Conservation (phyloP, 2,797 vertebrate species). For the Pelodytes ibericus region DNA sequence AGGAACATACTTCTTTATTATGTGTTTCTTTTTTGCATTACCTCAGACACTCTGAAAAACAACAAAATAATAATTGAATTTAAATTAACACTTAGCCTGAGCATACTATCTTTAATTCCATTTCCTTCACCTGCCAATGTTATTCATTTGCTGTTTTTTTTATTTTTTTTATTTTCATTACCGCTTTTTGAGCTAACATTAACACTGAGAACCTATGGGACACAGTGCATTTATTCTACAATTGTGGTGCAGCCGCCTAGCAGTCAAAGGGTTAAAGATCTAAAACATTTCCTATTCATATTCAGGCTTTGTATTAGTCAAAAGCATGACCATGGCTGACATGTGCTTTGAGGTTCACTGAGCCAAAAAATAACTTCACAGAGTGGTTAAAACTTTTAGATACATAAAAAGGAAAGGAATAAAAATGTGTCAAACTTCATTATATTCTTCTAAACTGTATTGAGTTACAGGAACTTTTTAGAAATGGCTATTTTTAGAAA, state of each 20-base stretch:
- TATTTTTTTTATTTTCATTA: no score
- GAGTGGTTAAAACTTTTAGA: slow-evolving; percentile 26
- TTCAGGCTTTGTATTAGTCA: slow-evolving; percentile 23
- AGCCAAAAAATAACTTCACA: slow-evolving; percentile 34
- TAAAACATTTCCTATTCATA: slow-evolving; percentile 19
- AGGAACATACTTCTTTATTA: neutral
- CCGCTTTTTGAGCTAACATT: no score
- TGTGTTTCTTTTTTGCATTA: neutral
- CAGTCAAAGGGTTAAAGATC: neutral
- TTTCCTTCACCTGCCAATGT: neutral
- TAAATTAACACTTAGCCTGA: neutral
- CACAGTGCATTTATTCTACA: no score
- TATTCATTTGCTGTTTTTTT: no score
- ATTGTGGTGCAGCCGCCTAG: no score
- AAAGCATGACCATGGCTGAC: slow-evolving; percentile 16
- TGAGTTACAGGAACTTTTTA: neutral
- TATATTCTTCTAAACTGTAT: neutral
- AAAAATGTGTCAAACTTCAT: slow-evolving; percentile 1
- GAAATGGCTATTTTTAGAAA: no score
- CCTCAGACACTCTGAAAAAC: neutral
- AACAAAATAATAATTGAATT: neutral
- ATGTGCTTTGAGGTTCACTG: slow-evolving; percentile 42
- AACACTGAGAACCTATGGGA: no score
- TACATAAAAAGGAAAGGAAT: neutral
- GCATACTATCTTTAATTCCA: neutral